These are phyloP conservation scores for Gisinianus flammeolus DNA, from an alignment of 2,888 invertebrate genomes.

Conservation along the genomic window DNA sequence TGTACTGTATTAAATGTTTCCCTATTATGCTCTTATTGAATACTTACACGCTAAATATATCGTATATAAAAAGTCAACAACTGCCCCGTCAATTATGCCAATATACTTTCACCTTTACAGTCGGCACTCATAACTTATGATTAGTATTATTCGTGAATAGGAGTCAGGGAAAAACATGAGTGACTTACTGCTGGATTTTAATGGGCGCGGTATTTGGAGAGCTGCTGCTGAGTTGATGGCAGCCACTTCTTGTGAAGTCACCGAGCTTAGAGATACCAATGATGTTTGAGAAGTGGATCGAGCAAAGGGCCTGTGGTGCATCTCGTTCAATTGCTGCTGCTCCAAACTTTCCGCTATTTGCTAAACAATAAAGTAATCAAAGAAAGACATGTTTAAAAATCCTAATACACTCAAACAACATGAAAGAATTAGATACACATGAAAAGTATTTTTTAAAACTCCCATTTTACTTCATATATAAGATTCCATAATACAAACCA, in stretches of 20 bases:
- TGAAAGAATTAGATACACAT: not conserved
- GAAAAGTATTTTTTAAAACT: not conserved
- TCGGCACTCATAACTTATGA: constrained; percentile 32
- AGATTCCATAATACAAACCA: too few species aligned
- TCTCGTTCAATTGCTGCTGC: constrained; percentile 45
- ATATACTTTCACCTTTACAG: constrained; percentile 15
- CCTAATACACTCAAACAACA: too few species aligned
- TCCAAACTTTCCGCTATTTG: constrained; percentile 59
- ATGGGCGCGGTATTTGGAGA: constrained; percentile 62
- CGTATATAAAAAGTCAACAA: too few species aligned
- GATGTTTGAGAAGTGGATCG: constrained; percentile 73
- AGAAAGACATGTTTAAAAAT: constrained; percentile 5
- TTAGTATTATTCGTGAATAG: not conserved
- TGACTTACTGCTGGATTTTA: constrained; percentile 64
- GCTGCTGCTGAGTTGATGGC: constrained; percentile 65
- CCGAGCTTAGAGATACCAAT: constrained; percentile 71
- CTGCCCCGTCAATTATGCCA: constrained; percentile 25
- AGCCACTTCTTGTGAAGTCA: constrained; percentile 76
- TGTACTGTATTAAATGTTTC: too few species aligned
- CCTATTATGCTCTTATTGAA: too few species aligned
- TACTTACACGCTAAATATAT: too few species aligned
- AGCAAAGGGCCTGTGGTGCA: constrained; percentile 59
- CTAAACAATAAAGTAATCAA: constrained; percentile 40
- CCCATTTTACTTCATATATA: not conserved
- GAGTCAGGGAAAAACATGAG: constrained; percentile 4